Evolutionary conservation across 92 coral and sea anemone genomes (phyloP).

Genomic region (Desmophyllum pertusum): DNA sequence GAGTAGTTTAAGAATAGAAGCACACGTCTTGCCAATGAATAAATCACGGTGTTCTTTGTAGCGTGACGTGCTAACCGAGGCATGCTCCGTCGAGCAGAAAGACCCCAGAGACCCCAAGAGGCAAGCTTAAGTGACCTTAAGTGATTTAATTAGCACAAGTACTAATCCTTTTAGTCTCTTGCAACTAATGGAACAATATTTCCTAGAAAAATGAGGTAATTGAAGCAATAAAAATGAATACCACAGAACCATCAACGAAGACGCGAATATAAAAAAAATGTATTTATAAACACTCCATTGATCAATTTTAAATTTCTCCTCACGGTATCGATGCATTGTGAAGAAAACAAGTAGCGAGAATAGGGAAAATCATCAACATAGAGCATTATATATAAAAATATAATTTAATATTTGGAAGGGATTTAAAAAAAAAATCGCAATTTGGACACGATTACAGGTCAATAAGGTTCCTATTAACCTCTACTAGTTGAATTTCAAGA

Average conservation of each 20-base stretch:
- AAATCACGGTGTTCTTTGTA: conserved; percentile 32
- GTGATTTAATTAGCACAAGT: not conserved
- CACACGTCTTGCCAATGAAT: conserved; percentile 50
- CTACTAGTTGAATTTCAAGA: not conserved
- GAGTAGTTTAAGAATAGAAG: conserved; percentile 24
- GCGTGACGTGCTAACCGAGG: conserved; percentile 40
- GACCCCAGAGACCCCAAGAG: too few species aligned
- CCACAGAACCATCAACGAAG: not conserved
- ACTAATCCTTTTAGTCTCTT: too few species aligned
- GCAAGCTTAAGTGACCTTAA: not conserved
- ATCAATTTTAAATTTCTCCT: not conserved
- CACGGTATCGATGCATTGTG: not conserved
- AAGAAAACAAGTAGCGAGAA: not conserved
- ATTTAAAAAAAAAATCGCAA: too few species aligned
- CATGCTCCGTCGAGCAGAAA: conserved; percentile 48
- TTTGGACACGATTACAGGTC: not conserved
- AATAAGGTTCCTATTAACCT: not conserved
- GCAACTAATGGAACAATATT: not conserved
- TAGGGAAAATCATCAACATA: not conserved
- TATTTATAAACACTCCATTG: not conserved
- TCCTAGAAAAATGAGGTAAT: too few species aligned
- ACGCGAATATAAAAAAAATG: not conserved
- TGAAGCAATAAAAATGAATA: not conserved
- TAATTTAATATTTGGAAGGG: too few species aligned
- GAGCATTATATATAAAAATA: not conserved